Evolutionary conservation across 2,797 vertebrate genomes (phyloP).

Genomic region (Pitangus sulphuratus): DNA sequence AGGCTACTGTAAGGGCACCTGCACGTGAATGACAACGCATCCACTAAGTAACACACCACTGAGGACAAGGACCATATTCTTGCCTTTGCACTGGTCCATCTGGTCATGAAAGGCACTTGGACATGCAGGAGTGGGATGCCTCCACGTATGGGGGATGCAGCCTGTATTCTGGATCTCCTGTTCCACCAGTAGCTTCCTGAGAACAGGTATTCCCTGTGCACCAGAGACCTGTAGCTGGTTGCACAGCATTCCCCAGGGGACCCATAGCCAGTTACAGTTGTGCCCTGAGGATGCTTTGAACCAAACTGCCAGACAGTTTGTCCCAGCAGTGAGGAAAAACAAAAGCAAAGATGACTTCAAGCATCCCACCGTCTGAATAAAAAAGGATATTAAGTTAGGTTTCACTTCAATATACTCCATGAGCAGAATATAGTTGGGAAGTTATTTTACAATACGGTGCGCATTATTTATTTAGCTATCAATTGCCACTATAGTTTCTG

Average conservation of each 20-base stretch:
- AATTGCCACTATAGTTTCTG: background rate
- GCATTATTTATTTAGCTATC: background rate
- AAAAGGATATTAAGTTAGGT: background rate
- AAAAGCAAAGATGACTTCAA: background rate
- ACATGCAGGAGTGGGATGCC: background rate
- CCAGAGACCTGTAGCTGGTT: background rate
- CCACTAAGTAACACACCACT: accelerated
- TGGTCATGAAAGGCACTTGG: background rate
- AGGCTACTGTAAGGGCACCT: background rate
- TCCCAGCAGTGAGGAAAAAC: background rate
- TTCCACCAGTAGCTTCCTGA: background rate
- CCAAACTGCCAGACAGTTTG: background rate
- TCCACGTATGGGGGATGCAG: accelerated
- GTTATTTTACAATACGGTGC: background rate
- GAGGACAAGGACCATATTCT: accelerated
- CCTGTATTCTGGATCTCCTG: background rate
- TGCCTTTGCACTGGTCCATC: background rate
- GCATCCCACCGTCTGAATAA: background rate
- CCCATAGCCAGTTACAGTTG: background rate
- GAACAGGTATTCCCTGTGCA: background rate
- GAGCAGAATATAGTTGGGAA: background rate
- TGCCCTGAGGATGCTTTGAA: background rate
- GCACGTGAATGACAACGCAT: accelerated
- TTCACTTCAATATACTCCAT: background rate
- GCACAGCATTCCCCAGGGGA: background rate